Conservation (phyloP, 2,888 invertebrate genomes). For the Sminthurinus aureus region DNA sequence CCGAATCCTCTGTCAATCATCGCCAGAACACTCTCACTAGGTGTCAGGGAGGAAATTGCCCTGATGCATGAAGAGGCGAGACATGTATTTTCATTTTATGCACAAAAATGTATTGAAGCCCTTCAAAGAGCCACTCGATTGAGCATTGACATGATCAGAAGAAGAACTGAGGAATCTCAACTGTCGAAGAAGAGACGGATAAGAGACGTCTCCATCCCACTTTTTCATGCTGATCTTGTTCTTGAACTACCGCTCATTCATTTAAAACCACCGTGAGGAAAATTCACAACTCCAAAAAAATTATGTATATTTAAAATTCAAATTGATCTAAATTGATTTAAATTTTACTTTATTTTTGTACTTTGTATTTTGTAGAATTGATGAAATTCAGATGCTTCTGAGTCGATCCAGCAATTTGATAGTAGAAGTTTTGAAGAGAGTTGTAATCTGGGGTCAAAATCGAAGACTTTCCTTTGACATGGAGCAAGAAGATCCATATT, state of each 20-base stretch:
- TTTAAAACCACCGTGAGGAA: slow-evolving; percentile 63
- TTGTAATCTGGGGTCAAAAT: slow-evolving; percentile 82
- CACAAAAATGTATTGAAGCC: slow-evolving; percentile 77
- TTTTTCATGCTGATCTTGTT: slow-evolving; percentile 58
- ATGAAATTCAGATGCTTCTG: slow-evolving; percentile 76
- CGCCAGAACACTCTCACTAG: no score
- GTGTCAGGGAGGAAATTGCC: slow-evolving; percentile 65
- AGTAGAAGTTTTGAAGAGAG: slow-evolving; percentile 75
- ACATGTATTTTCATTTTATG: slow-evolving; percentile 82
- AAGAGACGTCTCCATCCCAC: slow-evolving; percentile 52
- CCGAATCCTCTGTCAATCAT: no score
- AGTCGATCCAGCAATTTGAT: slow-evolving; percentile 72
- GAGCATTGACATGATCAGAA: slow-evolving; percentile 76
- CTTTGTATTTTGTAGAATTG: no score
- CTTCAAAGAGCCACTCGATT: slow-evolving; percentile 77
- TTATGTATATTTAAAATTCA: no score
- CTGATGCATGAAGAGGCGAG: slow-evolving; percentile 77
- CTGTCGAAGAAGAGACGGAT: slow-evolving; percentile 37
- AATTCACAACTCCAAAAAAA: no score
- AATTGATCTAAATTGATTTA: no score
- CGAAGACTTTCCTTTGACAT: slow-evolving; percentile 61
- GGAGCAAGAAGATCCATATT: slow-evolving; percentile 44
- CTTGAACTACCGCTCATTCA: slow-evolving; percentile 63
- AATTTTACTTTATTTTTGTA: no score
- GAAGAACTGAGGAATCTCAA: slow-evolving; percentile 63